Evolutionary conservation across 2,113 vertebrate species (phyloP), one percentile per base, ranked within the genome.

Genomic region (Petaurus breviceps): DNA sequence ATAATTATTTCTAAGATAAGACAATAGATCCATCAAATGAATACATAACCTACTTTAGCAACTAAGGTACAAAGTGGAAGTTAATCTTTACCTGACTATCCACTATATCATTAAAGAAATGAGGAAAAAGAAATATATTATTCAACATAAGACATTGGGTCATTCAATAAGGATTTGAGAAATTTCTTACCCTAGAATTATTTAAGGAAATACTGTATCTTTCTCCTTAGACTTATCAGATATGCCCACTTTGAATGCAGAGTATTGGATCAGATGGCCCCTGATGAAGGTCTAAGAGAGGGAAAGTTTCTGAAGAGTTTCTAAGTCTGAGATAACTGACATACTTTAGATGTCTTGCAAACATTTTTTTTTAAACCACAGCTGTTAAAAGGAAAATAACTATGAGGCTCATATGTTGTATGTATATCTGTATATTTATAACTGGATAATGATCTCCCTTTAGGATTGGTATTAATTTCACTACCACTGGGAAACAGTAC

Each of bases 381-480:
- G 94, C 91, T 93, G 31, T 96, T 92, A 51, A 55, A 51, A 49
- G 91, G 57, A 55, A 95, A 93, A 95, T 53, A 95, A 95, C 50
- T 51, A 47, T 11, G 9, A 11, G 49, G 91, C 47, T 89, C 68
- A 84, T 43, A 23, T 84, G n/a, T 23, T 84, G 68, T 43, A 19
- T 77, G 28, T 68, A 1, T 37, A 12, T 37, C 61, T 92, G 10
- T 91, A 57, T 92, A 16, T 43, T 55, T 92, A 31, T 24, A 97
- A 95, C 53, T n/a, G 92, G 96, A 97, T 57, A 96, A 94, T 50
- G n/a, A 61, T 22, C 43, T 90, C 92, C 96, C 51, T 96, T 46
- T 93, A 46, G 51, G n/a, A 77, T 25, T 91, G 24, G 89, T 91
- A 89, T 92, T 90, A 96, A 96, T 95, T 92, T 61, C 96, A 97